phyloP scores from a whole-genome alignment of 2,888 invertebrate species.

The Dryocosmus kuriphilus region DNA sequence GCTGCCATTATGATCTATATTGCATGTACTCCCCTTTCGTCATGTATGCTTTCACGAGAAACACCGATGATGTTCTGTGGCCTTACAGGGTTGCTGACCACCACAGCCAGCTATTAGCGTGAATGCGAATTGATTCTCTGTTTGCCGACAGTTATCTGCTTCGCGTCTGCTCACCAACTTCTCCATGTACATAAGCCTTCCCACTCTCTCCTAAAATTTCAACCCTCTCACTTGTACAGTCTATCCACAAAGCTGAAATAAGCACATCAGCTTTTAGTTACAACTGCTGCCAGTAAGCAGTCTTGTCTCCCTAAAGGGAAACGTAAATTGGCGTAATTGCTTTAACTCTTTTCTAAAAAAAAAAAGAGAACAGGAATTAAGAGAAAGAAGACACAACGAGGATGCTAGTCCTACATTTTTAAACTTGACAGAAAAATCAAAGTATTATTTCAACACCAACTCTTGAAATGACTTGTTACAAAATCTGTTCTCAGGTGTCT shows the following conservation, averaged over 20 bases:
- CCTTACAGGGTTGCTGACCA: constrained; percentile 58
- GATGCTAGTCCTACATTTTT: too few species aligned
- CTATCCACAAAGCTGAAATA: constrained; percentile 40
- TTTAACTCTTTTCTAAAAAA: background rate
- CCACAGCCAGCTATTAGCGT: constrained; percentile 66
- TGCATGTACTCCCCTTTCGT: constrained; percentile 18
- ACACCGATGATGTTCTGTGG: constrained; percentile 45
- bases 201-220: background rate
- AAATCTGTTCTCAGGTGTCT: too few species aligned
- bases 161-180: constrained; percentile 38
- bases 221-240: constrained; percentile 22
- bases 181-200: constrained; percentile 24
- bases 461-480: too few species aligned
- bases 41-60: constrained; percentile 47
- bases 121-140: constrained; percentile 66
- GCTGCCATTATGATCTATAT: constrained; percentile 42
- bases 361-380: background rate
- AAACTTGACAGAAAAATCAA: too few species aligned
- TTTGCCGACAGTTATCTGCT: constrained; percentile 63
- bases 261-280: constrained; percentile 32
- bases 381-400: too few species aligned
- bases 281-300: constrained; percentile 21
- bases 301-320: constrained; percentile 8
- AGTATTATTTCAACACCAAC: too few species aligned
- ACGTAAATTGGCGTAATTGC: constrained; percentile 22